Base-by-base conservation (phyloP, 2,797 vertebrate genomes). In the Denticeps clupeoides region DNA sequence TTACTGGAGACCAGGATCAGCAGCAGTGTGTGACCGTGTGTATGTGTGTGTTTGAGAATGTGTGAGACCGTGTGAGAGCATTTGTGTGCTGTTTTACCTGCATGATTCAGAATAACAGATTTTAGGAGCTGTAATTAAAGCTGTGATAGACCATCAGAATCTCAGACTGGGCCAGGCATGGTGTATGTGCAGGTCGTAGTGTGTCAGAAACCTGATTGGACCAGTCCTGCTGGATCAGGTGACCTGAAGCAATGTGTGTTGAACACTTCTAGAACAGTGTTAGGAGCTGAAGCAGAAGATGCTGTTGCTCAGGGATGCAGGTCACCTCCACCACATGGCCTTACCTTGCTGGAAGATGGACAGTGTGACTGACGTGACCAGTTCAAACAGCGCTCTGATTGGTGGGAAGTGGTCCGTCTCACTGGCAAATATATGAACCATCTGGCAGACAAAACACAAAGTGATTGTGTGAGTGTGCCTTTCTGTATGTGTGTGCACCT, bases 261-360 rank as follows among this genome's bases (percentile, higher is more conserved):
- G n/a, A n/a, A n/a, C n/a, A n/a, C n/a, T n/a, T n/a, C n/a, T n/a
- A n/a, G n/a, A n/a, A n/a, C n/a, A n/a, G n/a, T n/a, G n/a, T n/a
- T n/a, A n/a, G n/a, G n/a, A n/a, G n/a, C n/a, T n/a, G n/a, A n/a
- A n/a, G n/a, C n/a, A n/a, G n/a, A n/a, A n/a, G n/a, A n/a, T n/a
- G n/a, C n/a, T n/a, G n/a, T n/a, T n/a, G n/a, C n/a, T n/a, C 24
- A 41, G 3, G 49, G 38, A 41, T 19, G 6, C 19, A 43, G 43
- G 33, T n/a, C 27, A 24, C 21, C 49, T 4, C 51, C 67, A 54
- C 45, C 50, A 50, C 57, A 59, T 42, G 61, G 73, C 69, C 87
- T 70, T 93, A 99, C 95, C 95, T 97, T 97, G 93, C 73, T 98
- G 93, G 82, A 99, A 99, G 72, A 99, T 90, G 64, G 87, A 88